A percentile compares a stretch with the other conserved stretches of the same genome.
These are phyloP conservation scores for Arion vulgaris DNA, from an alignment of 1,140 invertebrate species.

Conservation along the genomic window DNA sequence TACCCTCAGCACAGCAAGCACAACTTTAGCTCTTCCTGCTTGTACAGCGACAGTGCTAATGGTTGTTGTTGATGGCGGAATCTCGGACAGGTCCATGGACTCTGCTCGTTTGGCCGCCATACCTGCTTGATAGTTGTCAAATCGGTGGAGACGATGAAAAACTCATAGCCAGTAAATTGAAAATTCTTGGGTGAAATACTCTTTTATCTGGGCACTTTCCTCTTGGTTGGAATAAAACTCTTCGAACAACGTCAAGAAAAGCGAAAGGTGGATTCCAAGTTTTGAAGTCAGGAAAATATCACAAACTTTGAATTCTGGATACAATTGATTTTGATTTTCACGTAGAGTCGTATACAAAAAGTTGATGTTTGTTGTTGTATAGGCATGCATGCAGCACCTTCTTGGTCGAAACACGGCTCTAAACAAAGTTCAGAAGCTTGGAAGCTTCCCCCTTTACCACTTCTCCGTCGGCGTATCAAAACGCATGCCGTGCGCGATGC, in stretches of 20 bases:
- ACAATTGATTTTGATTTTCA: background rate
- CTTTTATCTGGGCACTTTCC: background rate
- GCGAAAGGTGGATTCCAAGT: background rate
- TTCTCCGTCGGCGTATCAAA: constrained; percentile 11
- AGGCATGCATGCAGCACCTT: constrained; percentile 40
- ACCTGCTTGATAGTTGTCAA: constrained; percentile 6
- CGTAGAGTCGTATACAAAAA: background rate
- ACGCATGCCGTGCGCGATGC: constrained; percentile 1
- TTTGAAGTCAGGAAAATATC: background rate
- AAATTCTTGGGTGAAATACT: background rate
- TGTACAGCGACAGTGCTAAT: constrained; percentile 93
- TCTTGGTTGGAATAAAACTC: constrained; percentile 8
- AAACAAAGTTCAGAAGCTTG: constrained; percentile 16
- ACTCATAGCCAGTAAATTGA: background rate
- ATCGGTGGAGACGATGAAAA: background rate
- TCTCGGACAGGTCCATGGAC: constrained; percentile 64
- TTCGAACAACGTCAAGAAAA: constrained; percentile 11
- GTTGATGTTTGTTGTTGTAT: background rate
- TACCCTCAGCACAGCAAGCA: constrained; percentile 92
- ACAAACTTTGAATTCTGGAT: background rate
- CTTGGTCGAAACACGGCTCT: constrained; percentile 42
- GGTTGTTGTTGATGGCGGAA: constrained; percentile 79
- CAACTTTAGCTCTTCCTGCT: constrained; percentile 87
- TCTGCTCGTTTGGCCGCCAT: constrained; percentile 42
- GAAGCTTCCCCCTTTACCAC: constrained; percentile 21